Base-by-base conservation (phyloP, 2,888 invertebrate genomes). In the Agrochola lota region DNA sequence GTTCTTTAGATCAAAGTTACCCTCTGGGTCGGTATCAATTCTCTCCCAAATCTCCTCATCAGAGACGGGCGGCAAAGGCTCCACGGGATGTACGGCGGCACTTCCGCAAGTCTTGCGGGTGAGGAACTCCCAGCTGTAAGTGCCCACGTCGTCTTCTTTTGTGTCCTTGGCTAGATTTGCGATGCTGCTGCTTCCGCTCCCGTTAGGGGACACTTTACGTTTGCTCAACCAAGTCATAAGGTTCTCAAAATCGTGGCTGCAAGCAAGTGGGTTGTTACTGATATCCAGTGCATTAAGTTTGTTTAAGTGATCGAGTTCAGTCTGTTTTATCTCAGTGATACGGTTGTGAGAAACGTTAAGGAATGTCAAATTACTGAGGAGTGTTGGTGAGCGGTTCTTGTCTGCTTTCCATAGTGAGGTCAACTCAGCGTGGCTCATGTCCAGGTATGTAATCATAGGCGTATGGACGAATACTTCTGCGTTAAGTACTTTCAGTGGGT, bases 371-470 rank as follows among this genome's bases (percentile, higher is more conserved):
- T 97, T 97, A 68, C 96, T 96, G 67, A 97, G 97, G 80, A 97
- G 91, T 55, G 94, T 95, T 59, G 93, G 90, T 15, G 97, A 94
- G 71, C 94, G 92, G 83, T 94, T 94, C 86, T 96, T 96, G 81
- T 95, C 96, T 79, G 97, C 97, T 84, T 97, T 97, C 97, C 98
- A 97, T 46, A 98, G 94, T 71, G 97, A 95, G n/a, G 97, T 97
- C 82, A 98, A 93, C 78, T 97, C 97, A 85, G 98, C 98, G 90
- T 97, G 97, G 91, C 98, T 98, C 74, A 98, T 97, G 90, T 98
- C 98, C 74, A 98, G 93, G 90, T 97, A 97, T 49, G 97, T 97
- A 43, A 98, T 95, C 84, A 97, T 95, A 9, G 97, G 97, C 57
- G 98, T 97, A 75, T 97, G 95, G 78, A 97, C 90, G 93, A 98